Conservation (phyloP, 2,113 vertebrate genomes). For the Miniopterus natalensis region DNA sequence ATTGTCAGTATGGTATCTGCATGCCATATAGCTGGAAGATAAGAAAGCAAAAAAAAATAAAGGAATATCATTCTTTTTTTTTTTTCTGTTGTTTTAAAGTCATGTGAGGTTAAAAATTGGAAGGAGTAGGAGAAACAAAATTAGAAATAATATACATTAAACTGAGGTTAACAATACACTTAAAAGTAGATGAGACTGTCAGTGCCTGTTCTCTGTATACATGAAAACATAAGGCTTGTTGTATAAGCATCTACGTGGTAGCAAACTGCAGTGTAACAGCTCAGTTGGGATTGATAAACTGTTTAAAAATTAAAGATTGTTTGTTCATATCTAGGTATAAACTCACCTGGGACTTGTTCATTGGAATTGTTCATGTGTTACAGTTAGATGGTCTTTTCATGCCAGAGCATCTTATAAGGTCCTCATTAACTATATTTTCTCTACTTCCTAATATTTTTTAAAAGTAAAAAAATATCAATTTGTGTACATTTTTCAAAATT, state of each 20-base stretch:
- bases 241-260: background rate
- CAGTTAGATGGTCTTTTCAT: background rate
- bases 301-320: background rate
- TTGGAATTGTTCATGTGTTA: background rate
- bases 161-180: background rate
- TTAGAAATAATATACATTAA: conserved; percentile 12
- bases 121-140: background rate
- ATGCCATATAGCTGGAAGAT: background rate
- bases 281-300: background rate
- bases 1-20: background rate
- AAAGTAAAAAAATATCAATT: conserved; percentile 26
- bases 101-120: background rate
- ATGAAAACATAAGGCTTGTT: background rate
- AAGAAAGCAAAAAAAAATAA: background rate
- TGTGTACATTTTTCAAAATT: conserved; percentile 1
- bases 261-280: background rate
- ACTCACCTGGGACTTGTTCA: background rate
- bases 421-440: background rate
- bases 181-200: background rate
- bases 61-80: background rate
- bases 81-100: background rate
- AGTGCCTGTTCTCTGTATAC: background rate
- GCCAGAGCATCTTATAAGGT: background rate
- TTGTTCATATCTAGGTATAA: background rate
- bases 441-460: background rate